Conservation (phyloP, 2,888 invertebrate genomes). For the Diarsia dahlii region DNA sequence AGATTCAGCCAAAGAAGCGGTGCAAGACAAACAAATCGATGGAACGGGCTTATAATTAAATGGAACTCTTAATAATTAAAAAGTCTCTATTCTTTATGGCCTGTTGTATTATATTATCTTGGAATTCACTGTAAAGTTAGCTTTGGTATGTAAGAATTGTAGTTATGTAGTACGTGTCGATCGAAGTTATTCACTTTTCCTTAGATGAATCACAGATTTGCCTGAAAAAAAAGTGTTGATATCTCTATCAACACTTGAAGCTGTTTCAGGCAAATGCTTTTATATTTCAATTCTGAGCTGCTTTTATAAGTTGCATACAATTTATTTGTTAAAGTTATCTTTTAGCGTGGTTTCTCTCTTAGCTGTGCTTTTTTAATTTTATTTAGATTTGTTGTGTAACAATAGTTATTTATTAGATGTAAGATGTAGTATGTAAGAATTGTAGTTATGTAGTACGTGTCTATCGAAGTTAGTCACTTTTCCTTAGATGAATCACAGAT, state of each 20-base stretch:
- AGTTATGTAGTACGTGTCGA: no score
- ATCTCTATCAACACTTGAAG: no score
- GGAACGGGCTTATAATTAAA: no score
- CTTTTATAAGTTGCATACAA: not conserved
- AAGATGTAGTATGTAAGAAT: no score
- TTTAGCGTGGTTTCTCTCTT: not conserved
- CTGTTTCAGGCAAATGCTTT: not conserved
- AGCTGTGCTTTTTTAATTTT: not conserved
- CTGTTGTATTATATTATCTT: not conserved
- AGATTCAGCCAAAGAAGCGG: no score
- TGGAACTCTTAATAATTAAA: not conserved
- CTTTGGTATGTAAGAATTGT: no score
- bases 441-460: not conserved
- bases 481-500: not conserved
- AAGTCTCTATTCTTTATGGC: not conserved
- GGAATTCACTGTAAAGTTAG: not conserved
- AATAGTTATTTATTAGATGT: no score
- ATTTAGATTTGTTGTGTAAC: no score
- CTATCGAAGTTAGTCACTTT: not conserved
- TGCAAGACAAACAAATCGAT: no score
- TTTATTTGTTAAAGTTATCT: not conserved
- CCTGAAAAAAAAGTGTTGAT: no score
- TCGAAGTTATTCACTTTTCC: no score
- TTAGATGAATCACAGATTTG: no score
- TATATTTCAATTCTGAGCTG: not conserved